Percentiles rank a stretch among this genome's conserved stretches.
Conservation (phyloP, 2,797 vertebrate genomes). For the Apogon hyalosoma region DNA sequence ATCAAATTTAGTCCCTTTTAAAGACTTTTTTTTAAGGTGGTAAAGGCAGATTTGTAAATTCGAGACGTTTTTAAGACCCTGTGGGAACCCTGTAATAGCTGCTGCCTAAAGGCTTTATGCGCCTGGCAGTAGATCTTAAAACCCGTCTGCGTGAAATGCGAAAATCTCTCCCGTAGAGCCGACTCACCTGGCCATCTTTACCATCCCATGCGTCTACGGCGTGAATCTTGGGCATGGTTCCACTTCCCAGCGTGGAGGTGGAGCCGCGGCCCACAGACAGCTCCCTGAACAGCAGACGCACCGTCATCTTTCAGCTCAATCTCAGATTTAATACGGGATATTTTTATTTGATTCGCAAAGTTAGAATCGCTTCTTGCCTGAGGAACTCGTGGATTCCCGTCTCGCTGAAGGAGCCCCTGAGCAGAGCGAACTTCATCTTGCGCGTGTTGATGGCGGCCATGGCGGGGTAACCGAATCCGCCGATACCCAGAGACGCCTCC, state of each 20-base stretch:
- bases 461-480: slow-evolving; percentile 96
- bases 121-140: neutral
- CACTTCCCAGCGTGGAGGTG: slow-evolving; percentile 90
- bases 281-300: slow-evolving; percentile 82
- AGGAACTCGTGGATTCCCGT: slow-evolving; percentile 97
- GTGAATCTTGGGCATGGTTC: slow-evolving; percentile 89
- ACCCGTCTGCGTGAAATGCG: neutral
- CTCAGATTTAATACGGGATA: too few relatives aligned
- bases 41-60: too few relatives aligned
- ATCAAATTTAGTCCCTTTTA: too few relatives aligned
- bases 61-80: too few relatives aligned
- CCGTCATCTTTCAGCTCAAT: neutral
- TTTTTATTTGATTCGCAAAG: too few relatives aligned
- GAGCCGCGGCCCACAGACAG: slow-evolving; percentile 95
- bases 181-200: slow-evolving; percentile 93
- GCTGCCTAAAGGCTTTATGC: too few relatives aligned
- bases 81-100: too few relatives aligned
- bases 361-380: slow-evolving; percentile 80
- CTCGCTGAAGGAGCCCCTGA: slow-evolving; percentile 97
- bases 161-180: neutral
- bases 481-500: slow-evolving; percentile 92
- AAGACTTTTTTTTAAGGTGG: too few relatives aligned
- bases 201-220: slow-evolving; percentile 93
- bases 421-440: slow-evolving; percentile 97
- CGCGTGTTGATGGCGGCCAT: slow-evolving; percentile 96